Conservation (phyloP, 1,140 invertebrate genomes). For the Bombus ignitus region DNA sequence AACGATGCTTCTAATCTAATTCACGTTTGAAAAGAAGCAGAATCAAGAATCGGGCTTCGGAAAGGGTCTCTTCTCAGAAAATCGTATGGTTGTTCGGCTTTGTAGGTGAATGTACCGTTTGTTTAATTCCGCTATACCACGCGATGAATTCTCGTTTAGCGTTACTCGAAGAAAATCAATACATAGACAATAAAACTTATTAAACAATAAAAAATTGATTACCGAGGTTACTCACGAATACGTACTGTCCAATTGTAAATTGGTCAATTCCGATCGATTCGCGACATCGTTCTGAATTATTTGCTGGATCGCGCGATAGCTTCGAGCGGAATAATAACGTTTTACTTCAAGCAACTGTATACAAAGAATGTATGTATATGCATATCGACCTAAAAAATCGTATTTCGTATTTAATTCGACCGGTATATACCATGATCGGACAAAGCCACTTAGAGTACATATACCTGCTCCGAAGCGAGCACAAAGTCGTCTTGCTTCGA, state of each 20-base stretch:
- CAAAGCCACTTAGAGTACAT: constrained; percentile 36
- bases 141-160: constrained; percentile 1
- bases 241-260: neutral
- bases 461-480: neutral
- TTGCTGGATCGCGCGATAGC: no score
- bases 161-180: constrained; percentile 17
- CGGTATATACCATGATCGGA: neutral
- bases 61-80: constrained; percentile 2
- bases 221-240: neutral
- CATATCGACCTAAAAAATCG: neutral
- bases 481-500: neutral
- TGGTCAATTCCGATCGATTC: neutral
- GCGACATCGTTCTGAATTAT: no score
- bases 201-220: constrained; percentile 8
- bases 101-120: constrained; percentile 50
- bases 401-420: neutral
- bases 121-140: constrained; percentile 23
- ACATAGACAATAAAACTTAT: neutral
- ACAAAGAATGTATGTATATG: neutral
- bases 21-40: neutral
- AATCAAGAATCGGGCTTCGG: neutral
- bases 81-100: constrained; percentile 38
- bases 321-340: no score
- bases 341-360: no score
- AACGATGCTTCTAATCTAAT: neutral